phyloP scores from a whole-genome alignment of 1,140 invertebrate species.

The Danaus melanippus region DNA sequence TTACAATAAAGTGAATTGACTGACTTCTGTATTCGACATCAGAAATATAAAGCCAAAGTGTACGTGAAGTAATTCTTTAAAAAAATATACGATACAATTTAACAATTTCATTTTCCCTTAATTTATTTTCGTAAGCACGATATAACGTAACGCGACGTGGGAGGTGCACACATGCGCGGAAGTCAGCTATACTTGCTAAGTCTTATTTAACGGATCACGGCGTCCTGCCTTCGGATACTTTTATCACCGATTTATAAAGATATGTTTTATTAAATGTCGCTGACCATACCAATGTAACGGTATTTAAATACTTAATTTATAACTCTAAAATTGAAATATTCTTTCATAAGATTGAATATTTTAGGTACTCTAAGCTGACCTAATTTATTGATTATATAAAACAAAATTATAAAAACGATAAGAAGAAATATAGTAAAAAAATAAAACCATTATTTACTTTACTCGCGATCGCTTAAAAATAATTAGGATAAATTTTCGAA shows the following conservation, averaged over 20 bases:
- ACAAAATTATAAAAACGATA: no score
- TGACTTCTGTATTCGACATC: no score
- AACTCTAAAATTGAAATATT: no score
- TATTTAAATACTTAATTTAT: conserved; percentile 20
- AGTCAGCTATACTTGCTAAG: conserved; percentile 53
- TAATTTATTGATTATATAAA: no score
- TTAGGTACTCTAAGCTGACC: no score
- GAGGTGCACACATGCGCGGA: conserved; percentile 52
- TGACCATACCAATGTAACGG: conserved; percentile 2
- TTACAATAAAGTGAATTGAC: no score
- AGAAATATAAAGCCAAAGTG: no score
- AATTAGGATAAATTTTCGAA: conserved; percentile 33
- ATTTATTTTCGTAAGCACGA: conserved; percentile 26
- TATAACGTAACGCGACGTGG: conserved; percentile 35
- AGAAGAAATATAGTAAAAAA: no score
- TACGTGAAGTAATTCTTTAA: no score
- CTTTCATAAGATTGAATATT: no score
- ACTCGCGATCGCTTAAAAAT: background rate
- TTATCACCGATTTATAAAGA: conserved; percentile 1
- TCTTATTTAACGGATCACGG: conserved; percentile 63
- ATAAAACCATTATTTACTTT: background rate
- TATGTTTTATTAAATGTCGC: background rate
- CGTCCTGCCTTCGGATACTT: conserved; percentile 22
- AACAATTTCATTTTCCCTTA: conserved; percentile 17
- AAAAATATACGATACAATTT: conserved; percentile 1